Percentiles rank a stretch among this genome's conserved stretches.
These are phyloP conservation scores for Protosalanx chinensis DNA, from an alignment of 2,797 vertebrate species.

Conservation along the genomic window DNA sequence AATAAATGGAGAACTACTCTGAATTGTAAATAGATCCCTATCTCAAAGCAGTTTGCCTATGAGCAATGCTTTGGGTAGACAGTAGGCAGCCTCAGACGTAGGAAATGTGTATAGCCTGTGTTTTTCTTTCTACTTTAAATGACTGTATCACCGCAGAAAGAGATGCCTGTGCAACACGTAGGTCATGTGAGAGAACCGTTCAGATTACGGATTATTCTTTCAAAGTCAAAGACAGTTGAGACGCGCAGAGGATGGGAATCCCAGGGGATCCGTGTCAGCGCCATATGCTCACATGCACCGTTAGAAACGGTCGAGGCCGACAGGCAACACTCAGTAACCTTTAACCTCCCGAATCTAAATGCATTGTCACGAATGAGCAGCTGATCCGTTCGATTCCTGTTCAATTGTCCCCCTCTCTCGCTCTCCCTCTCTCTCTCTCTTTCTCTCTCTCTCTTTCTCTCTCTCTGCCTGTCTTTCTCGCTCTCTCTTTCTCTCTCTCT, in stretches of 20 bases:
- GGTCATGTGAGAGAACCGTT: background rate
- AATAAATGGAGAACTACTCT: too few relatives aligned
- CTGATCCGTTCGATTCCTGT: slow-evolving; percentile 35
- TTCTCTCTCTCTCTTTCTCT: too few relatives aligned
- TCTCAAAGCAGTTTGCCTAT: background rate
- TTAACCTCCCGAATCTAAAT: slow-evolving; percentile 48
- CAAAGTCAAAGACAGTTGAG: slow-evolving; percentile 49
- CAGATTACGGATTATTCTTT: slow-evolving; percentile 10
- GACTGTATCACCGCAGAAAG: background rate
- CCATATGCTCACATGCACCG: slow-evolving; percentile 59
- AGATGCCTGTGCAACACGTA: background rate
- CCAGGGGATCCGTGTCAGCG: slow-evolving; percentile 51
- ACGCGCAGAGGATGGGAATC: slow-evolving; percentile 25
- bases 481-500: too few relatives aligned
- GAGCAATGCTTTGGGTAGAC: too few relatives aligned
- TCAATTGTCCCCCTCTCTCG: background rate
- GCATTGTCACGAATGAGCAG: slow-evolving; percentile 33
- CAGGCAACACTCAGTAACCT: slow-evolving; percentile 56
- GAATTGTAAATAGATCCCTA: too few relatives aligned
- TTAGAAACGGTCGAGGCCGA: slow-evolving; percentile 50
- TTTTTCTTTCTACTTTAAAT: too few relatives aligned
- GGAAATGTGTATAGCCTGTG: background rate
- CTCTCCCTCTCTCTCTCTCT: too few relatives aligned
- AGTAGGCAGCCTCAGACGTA: background rate
- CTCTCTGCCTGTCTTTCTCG: too few relatives aligned